Base-by-base conservation (phyloP, 1,140 invertebrate genomes). In the Drosophila pandora region DNA sequence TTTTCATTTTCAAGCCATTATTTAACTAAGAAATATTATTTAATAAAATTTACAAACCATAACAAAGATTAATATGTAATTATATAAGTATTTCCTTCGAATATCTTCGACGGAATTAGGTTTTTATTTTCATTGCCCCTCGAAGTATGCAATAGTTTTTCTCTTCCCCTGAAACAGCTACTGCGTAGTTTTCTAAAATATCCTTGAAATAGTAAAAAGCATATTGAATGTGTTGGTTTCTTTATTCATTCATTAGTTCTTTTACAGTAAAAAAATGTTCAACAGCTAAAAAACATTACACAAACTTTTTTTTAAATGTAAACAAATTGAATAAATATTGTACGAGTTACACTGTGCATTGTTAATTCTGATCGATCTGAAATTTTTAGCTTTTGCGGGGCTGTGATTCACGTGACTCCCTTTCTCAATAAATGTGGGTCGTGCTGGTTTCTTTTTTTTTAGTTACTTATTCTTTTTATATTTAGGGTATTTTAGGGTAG, bases 271-370 rank as follows among this genome's bases (percentile, higher is more conserved):
- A 57, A 81, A 67, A 75, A 59, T 67, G 73, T 85, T 80, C 61
- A 80, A 81, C 81, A 80, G 76, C 76, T 21, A 79, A 83, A 62
- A 80, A 84, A 73, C 68, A 69, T 76, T 87, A 87, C 79, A 87
- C 76, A 70, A 83, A 70, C 67, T 65, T 76, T 48, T 76, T 45
- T 57, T 68, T 57, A 79, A 71, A 87, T 78, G 70, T 79, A 83
- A 88, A 83, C 63, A 83, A 89, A 76, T 58, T 79, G 81, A 88
- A 88, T 88, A 88, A 88, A 88, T 88, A 88, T 89, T 79, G 67
- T 88, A 73, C 76, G 78, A 83, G 59, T 79, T 76, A 88, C 82
- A 75, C 55, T 81, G 74, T 56, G 56, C 55, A 34, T 55, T 55
- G 62, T 67, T 75, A 41, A 41, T 65, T 74, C 59, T 57, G 70